Conservation (phyloP, 2,113 vertebrate genomes). For the Halichoeres trimaculatus region DNA sequence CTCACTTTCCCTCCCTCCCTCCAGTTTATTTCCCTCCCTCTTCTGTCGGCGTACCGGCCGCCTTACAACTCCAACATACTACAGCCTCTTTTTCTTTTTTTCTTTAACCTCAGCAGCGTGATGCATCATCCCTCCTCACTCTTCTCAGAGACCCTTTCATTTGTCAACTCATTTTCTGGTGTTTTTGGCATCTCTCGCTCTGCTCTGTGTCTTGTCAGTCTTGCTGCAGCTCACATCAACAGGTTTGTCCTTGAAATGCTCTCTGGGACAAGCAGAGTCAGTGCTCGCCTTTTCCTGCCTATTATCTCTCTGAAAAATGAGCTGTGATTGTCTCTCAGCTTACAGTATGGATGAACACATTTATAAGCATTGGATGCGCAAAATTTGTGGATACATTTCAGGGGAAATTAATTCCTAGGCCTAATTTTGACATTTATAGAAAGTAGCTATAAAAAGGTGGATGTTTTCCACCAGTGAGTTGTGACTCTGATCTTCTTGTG, state of each 20-base stretch:
- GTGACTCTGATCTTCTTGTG: too few species aligned
- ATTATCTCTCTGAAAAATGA: neutral
- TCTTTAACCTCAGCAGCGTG: conserved; percentile 2
- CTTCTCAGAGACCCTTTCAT: conserved; percentile 8
- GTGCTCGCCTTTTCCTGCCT: neutral
- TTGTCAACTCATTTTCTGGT: conserved; percentile 19
- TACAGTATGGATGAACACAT: neutral
- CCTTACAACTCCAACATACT: conserved; percentile 51
- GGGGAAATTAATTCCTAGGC: too few species aligned
- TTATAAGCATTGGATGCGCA: too few species aligned
- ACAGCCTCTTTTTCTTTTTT: conserved; percentile 22
- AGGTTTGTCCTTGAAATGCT: conserved; percentile 77
- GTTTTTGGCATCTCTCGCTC: neutral
- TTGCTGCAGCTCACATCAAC: conserved; percentile 63
- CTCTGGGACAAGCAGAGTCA: conserved; percentile 35
- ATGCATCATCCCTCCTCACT: conserved; percentile 39
- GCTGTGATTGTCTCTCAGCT: too few species aligned
- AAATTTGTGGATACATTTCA: too few species aligned
- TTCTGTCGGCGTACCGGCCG: conserved; percentile 32
- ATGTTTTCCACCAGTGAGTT: too few species aligned
- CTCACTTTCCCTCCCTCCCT: conserved; percentile 30
- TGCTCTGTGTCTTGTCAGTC: conserved; percentile 12
- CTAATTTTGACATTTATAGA: too few species aligned
- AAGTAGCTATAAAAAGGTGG: too few species aligned
- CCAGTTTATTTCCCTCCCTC: conserved; percentile 58